Evolutionary conservation across 1,140 invertebrate species (phyloP), one percentile per base, ranked within the genome.

Genomic region (Sarcophaga peregrina): DNA sequence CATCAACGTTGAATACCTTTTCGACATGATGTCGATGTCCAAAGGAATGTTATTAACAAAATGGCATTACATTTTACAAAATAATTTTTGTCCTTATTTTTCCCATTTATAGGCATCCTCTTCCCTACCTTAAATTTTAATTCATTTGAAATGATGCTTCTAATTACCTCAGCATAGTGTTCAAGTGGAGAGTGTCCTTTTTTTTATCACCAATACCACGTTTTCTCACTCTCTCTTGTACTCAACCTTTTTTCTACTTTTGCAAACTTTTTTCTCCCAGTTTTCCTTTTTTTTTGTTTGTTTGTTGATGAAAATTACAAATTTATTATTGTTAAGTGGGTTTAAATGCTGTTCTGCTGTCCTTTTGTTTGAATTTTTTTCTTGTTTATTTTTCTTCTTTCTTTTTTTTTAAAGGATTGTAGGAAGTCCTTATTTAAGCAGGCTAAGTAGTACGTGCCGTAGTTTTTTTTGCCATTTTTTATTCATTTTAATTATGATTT

Each of bases 321-420:
- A 78, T 78, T 78, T 72, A 72, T 72, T 78, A 78, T 78, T 78
- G 75, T 78, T 78, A 78, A 78, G 75, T 78, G 75, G 47, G 47
- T 78, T 78, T 78, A 78, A 78, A 20, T 78, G 75, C 50, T 78
- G 75, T 68, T 68, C 17, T 17, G 62, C 20, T 52, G 75, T 78
- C 47, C 75, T 78, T 78, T 9, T 58, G 5, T 13, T 13, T 37
- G 1, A 37, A 37, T 37, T 37, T 37, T 37, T 37, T 37, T 37
- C 25, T 4, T 37, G 25, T 37, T 37, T n/a, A n/a, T n/a, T n/a
- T n/a, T n/a, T n/a, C n/a, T n/a, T n/a, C n/a, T n/a, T n/a, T n/a
- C n/a, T n/a, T n/a, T 37, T 37, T 37, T 37, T 37, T 37, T 37
- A 37, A 37, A 37, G 25, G 25, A 37, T 37, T 37, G 25, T 37